phyloP scores from a whole-genome alignment of 53 echinoderm and acorn worm genomes.

The Paelopatides confundens region DNA sequence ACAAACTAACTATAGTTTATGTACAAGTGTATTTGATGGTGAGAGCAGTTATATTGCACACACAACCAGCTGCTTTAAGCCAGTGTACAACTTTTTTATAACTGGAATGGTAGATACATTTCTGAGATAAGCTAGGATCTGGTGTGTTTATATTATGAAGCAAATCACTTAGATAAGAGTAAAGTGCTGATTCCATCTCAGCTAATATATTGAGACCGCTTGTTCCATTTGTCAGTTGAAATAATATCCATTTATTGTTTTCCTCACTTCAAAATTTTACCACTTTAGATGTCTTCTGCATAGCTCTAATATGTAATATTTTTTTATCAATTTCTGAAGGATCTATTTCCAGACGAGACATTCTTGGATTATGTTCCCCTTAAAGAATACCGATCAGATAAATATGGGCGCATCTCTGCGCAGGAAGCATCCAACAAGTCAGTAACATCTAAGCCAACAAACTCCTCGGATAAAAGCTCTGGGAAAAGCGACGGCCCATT shows the following conservation, averaged over 20 bases:
- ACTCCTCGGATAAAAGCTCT: conserved; percentile 75
- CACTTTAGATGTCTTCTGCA: no score
- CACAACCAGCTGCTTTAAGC: no score
- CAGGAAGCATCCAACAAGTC: conserved; percentile 70
- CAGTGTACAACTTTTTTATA: no score
- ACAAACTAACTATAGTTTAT: no score
- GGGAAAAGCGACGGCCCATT: conserved; percentile 76
- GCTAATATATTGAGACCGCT: not conserved
- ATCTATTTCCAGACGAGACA: conserved; percentile 94
- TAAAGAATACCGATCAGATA: conserved; percentile 96
- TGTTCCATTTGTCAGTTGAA: not conserved
- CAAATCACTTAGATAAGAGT: not conserved
- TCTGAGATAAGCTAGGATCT: no score
- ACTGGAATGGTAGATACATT: no score
- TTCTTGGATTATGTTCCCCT: conserved; percentile 98
- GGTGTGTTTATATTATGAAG: no score
- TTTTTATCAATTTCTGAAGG: conserved; percentile 77
- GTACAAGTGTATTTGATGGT: no score
- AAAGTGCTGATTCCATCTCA: no score
- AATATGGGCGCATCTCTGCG: conserved; percentile 79
- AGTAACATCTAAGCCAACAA: conserved; percentile 77
- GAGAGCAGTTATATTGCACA: no score
- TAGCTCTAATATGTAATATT: no score
- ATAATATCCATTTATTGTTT: not conserved
- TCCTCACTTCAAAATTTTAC: no score